A percentile compares a stretch with the other conserved stretches of the same genome.
These are phyloP conservation scores for Tetramorium simillimum DNA, from an alignment of 1,140 invertebrate genomes.

Conservation along the genomic window DNA sequence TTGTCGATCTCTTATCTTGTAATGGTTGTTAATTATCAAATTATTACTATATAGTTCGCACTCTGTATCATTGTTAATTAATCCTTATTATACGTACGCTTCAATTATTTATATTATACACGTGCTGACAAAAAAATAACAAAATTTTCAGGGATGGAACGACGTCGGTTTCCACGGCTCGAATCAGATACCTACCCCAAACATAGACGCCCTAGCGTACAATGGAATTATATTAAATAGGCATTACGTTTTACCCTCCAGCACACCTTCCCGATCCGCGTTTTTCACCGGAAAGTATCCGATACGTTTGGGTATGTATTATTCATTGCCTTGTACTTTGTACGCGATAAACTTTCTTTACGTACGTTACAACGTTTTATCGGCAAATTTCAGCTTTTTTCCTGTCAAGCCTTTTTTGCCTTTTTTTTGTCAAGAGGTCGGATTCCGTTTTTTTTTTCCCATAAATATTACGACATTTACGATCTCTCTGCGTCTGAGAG, in stretches of 20 bases:
- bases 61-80: not conserved
- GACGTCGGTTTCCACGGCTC: constrained; percentile 92
- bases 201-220: constrained; percentile 89
- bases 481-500: not conserved
- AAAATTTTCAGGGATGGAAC: constrained; percentile 89
- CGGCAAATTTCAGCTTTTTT: not conserved
- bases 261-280: constrained; percentile 88
- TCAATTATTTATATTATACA: not conserved
- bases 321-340: not conserved
- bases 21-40: not conserved
- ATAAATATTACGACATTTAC: not conserved
- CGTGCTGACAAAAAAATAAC: not conserved
- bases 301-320: constrained; percentile 87
- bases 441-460: not conserved
- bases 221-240: constrained; percentile 89
- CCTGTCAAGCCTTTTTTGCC: no score
- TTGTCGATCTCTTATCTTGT: not conserved
- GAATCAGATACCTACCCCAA: constrained; percentile 89
- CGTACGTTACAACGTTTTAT: not conserved
- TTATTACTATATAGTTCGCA: not conserved
- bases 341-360: not conserved
- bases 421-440: not conserved
- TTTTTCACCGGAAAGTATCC: constrained; percentile 90
- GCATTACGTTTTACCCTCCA: constrained; percentile 88
- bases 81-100: not conserved